Evolutionary conservation across 2,113 vertebrate genomes (phyloP).

Genomic region (Gymnocephalus cernua): DNA sequence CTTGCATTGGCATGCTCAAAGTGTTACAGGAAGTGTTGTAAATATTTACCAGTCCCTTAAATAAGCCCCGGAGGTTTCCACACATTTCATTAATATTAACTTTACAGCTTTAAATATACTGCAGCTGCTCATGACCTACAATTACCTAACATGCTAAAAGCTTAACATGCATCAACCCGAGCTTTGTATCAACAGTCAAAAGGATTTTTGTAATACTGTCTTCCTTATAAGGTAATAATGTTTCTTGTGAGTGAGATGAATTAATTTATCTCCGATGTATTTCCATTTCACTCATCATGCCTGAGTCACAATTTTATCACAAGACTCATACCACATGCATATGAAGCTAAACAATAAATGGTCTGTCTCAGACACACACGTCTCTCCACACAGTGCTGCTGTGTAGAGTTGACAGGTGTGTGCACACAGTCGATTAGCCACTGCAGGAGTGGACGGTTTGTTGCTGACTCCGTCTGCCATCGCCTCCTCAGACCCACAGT

Average conservation of each 20-base stretch:
- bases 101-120: neutral
- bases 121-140: neutral
- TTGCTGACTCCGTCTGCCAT: constrained; percentile 35
- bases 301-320: neutral
- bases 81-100: neutral
- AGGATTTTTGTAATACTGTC: neutral
- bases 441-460: constrained; percentile 7
- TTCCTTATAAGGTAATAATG: no score
- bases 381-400: neutral
- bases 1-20: neutral
- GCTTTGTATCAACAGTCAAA: neutral
- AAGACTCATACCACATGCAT: neutral
- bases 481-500: constrained; percentile 11
- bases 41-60: neutral
- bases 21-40: neutral
- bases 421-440: constrained; percentile 16
- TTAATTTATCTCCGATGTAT: neutral
- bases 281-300: neutral
- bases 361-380: neutral
- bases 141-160: neutral
- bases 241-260: no score
- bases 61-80: neutral
- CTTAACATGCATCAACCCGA: neutral
- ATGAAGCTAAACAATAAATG: neutral
- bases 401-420: constrained; percentile 22